Evolutionary conservation across 2,797 vertebrate species (phyloP).

Genomic region (Syncerus caffer): DNA sequence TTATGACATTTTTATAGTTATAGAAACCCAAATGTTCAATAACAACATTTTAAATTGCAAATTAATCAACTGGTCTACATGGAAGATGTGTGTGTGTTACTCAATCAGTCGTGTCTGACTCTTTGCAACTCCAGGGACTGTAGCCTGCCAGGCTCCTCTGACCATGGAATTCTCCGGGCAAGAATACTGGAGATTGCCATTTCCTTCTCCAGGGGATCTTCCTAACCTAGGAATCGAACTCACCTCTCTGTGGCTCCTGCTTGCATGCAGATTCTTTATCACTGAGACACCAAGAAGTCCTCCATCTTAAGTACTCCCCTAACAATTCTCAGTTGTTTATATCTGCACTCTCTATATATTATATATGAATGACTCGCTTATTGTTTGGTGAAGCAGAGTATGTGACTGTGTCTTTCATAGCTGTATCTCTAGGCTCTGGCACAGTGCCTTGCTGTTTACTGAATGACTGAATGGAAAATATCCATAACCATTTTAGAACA

Average conservation of each 20-base stretch:
- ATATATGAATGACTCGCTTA: background rate
- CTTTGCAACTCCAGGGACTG: background rate
- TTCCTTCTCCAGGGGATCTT: background rate
- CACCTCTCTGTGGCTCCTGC: background rate
- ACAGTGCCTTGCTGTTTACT: background rate
- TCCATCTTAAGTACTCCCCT: background rate
- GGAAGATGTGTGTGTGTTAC: background rate
- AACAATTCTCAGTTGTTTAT: background rate
- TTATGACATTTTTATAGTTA: conserved; percentile 20
- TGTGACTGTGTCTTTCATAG: background rate
- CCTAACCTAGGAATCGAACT: background rate
- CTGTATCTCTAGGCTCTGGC: background rate
- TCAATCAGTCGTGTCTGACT: background rate
- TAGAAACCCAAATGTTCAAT: conserved; percentile 9
- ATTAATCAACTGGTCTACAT: background rate
- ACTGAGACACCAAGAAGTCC: background rate
- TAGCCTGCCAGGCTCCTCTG: background rate
- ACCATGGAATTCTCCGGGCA: background rate
- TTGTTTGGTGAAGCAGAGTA: background rate
- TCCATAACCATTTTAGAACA: background rate
- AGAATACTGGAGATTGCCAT: background rate
- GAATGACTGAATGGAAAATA: background rate
- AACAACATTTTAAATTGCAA: conserved; percentile 24
- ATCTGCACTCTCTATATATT: background rate
- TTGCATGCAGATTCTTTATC: background rate